Conservation (phyloP, 2,797 vertebrate species). For the Tympanoctomys barrerae region DNA sequence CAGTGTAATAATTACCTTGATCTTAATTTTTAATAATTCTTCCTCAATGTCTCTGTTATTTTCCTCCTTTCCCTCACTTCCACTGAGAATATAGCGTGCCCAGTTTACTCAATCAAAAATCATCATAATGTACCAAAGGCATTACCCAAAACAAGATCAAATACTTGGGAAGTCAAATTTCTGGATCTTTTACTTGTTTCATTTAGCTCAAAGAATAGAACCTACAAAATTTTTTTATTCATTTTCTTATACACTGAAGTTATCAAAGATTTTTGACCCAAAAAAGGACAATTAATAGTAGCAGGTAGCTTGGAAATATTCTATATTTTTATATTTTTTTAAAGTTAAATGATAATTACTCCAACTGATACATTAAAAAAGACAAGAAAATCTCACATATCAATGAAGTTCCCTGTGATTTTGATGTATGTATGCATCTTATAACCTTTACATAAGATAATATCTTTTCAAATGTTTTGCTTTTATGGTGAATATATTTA, state of each 20-base stretch:
- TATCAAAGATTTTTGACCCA: slow-evolving; percentile 24
- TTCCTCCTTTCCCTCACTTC: not conserved
- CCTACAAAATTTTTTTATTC: not conserved
- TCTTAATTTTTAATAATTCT: slow-evolving; percentile 58
- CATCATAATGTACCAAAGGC: not conserved
- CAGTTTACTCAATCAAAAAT: not conserved
- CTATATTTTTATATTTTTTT: not conserved
- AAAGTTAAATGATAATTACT: not conserved
- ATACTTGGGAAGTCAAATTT: slow-evolving; percentile 3
- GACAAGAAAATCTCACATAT: not conserved
- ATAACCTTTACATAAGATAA: not conserved
- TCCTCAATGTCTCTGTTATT: not conserved
- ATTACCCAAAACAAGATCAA: not conserved
- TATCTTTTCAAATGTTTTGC: not conserved
- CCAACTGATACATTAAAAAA: not conserved
- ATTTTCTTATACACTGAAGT: slow-evolving; percentile 5
- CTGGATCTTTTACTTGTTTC: not conserved
- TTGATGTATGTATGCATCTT: not conserved
- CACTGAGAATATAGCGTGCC: not conserved
- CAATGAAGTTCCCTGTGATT: not conserved
- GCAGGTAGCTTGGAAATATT: not conserved
- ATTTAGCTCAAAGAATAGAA: not conserved
- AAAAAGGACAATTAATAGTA: not conserved
- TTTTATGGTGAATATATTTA: not conserved
- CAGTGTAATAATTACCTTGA: slow-evolving; percentile 31